These are phyloP conservation scores for Sacculina carcini DNA, from an alignment of 2,888 invertebrate genomes.

Conservation along the genomic window DNA sequence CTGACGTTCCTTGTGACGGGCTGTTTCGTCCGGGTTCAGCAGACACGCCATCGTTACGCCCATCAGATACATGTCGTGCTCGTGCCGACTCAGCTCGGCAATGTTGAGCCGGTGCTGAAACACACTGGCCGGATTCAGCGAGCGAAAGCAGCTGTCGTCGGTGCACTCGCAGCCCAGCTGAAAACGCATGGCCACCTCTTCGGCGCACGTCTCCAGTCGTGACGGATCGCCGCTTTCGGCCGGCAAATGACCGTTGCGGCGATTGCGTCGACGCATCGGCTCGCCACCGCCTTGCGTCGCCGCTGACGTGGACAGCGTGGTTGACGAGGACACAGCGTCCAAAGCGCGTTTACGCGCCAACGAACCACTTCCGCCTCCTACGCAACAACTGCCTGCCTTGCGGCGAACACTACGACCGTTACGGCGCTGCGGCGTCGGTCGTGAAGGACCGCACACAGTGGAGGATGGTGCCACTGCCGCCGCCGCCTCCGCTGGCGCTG, in stretches of 20 bases:
- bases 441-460: background rate
- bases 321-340: background rate
- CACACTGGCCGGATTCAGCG: slow-evolving; percentile 44
- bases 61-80: slow-evolving; percentile 61
- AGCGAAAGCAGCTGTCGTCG: slow-evolving; percentile 43
- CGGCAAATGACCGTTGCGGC: slow-evolving; percentile 20
- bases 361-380: no score
- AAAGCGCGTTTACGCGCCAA: no score
- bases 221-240: slow-evolving; percentile 29
- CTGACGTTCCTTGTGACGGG: slow-evolving; percentile 40
- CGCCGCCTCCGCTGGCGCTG: no score
- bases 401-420: no score
- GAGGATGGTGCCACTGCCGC: no score
- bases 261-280: background rate
- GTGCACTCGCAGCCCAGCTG: slow-evolving; percentile 47
- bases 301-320: background rate
- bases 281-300: no score
- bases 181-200: slow-evolving; percentile 37
- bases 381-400: background rate
- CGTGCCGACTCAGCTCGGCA: slow-evolving; percentile 48
- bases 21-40: slow-evolving; percentile 40
- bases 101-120: slow-evolving; percentile 48
- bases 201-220: slow-evolving; percentile 39
- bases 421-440: background rate
- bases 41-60: slow-evolving; percentile 57